These are phyloP conservation scores for Imbricaverruca yamaguchii DNA, from an alignment of 2,888 invertebrate species.

Conservation along the genomic window DNA sequence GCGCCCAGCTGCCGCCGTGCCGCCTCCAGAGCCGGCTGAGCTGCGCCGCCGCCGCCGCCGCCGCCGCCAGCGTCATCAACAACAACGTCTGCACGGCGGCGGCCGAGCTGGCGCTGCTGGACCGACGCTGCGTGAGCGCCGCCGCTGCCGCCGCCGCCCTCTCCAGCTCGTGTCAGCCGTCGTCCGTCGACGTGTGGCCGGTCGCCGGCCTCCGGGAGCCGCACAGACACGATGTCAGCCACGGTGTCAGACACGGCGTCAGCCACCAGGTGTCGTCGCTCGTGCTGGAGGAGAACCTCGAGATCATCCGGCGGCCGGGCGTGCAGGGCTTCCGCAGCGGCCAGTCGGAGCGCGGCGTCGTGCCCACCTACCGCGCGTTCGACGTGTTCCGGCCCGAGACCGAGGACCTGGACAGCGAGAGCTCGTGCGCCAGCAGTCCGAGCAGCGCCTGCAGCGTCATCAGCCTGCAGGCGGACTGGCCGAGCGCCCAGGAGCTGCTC, in stretches of 20 bases:
- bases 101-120: background rate
- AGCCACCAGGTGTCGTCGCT: conserved; percentile 32
- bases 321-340: conserved; percentile 25
- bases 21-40: background rate
- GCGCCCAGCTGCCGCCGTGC: background rate
- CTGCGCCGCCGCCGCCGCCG: conserved; percentile 1
- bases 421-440: conserved; percentile 47
- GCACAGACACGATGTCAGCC: background rate
- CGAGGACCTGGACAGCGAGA: conserved; percentile 83
- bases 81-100: background rate
- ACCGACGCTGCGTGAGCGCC: background rate
- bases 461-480: conserved; percentile 49
- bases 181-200: conserved; percentile 20
- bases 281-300: conserved; percentile 33
- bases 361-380: conserved; percentile 68
- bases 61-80: conserved; percentile 1
- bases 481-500: conserved; percentile 32
- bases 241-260: conserved; percentile 29
- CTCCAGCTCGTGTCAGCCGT: background rate
- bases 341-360: conserved; percentile 36
- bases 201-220: conserved; percentile 24
- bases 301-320: conserved; percentile 33
- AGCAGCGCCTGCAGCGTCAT: conserved; percentile 65
- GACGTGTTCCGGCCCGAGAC: conserved; percentile 84
- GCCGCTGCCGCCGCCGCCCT: background rate